Base-by-base conservation (phyloP, 1,140 invertebrate species). In the roundworm (Caenorhabditis elegans) region DNA sequence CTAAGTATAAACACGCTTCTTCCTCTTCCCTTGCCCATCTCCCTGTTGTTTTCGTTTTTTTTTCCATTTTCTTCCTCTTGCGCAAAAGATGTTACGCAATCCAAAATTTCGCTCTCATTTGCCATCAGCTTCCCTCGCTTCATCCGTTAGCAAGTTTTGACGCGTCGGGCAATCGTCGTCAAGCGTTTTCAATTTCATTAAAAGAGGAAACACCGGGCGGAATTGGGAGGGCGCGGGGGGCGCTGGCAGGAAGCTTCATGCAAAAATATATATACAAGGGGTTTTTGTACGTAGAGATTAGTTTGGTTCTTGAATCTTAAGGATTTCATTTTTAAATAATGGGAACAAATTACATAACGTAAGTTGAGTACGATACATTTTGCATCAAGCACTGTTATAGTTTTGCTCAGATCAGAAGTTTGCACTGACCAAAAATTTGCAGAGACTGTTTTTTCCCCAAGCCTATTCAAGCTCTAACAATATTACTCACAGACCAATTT, bases 61-160 rank as follows among this genome's bases (percentile, higher is more conserved):
- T 70, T n/a, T 13, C 55, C 34, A 34, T 70, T 70, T 70, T 39
- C 24, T 34, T 22, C 60, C 19, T 70, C 60, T 70, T 70, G 60
- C 60, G 60, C 60, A 36, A 70, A 70, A 70, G 60, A 70, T 70
- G 60, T 70, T 70, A 70, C 60, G 60, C 60, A 70, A 70, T 70
- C 60, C 60, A 24, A 70, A 70, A 70, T 70, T 70, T 70, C 60
- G 26, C 60, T 70, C 60, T 70, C 60, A 70, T 39, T 70, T 70
- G 60, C 60, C 60, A 70, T 70, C 34, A 34, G 19, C n/a, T n/a
- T n/a, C n/a, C n/a, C n/a, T n/a, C 28, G 60, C 60, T 70, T 70
- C 60, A 70, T 70, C 60, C 60, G 60, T 70, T 70, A 70, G 60
- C 60, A 70, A 70, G 60, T 70, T 70, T 70, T 70, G 60, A 70